phyloP scores from a whole-genome alignment of 2,888 invertebrate genomes.

The Noctua comes region DNA sequence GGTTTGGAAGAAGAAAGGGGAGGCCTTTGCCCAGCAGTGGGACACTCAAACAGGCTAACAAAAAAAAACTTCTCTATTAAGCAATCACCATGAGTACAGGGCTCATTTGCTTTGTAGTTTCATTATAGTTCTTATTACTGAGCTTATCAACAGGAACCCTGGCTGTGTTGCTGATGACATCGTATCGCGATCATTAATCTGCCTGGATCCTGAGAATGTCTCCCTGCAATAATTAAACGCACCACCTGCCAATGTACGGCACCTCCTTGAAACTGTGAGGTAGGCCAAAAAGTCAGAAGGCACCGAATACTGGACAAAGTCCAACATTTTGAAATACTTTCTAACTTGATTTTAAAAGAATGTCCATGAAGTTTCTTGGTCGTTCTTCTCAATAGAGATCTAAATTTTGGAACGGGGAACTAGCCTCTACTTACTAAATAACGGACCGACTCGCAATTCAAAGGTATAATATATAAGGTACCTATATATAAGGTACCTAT shows the following conservation, averaged over 20 bases:
- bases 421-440: neutral
- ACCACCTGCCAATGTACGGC: constrained; percentile 42
- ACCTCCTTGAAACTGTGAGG: constrained; percentile 7
- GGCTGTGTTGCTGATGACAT: constrained; percentile 22
- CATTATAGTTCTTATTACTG: constrained; percentile 25
- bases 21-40: no score
- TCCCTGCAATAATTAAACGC: constrained; percentile 39
- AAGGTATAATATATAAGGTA: no score
- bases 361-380: neutral
- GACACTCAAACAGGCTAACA: no score
- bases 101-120: constrained; percentile 4
- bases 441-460: neutral
- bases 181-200: constrained; percentile 53
- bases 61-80: neutral
- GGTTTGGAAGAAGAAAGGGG: no score
- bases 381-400: neutral
- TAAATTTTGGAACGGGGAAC: neutral
- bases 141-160: constrained; percentile 31
- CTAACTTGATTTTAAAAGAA: neutral
- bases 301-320: neutral
- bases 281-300: neutral
- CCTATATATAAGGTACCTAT: no score
- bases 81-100: neutral
- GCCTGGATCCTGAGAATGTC: constrained; percentile 36
- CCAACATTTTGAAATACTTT: neutral